phyloP scores from a whole-genome alignment of 2,888 invertebrate genomes.

The Hylaea fasciaria region DNA sequence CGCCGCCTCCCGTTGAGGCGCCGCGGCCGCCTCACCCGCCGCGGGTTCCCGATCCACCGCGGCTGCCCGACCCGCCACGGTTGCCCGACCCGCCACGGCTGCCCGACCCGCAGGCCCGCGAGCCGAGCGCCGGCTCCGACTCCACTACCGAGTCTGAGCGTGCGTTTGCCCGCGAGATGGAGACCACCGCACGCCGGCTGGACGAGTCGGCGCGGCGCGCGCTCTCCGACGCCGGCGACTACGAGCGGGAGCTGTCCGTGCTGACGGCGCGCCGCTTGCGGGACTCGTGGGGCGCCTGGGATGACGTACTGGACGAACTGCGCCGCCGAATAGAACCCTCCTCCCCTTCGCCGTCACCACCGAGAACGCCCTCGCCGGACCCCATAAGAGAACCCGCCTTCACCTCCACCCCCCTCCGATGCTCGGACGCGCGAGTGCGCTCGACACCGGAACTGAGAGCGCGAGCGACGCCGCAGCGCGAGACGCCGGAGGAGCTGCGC shows the following conservation, averaged over 20 bases:
- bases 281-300: slow-evolving; percentile 82
- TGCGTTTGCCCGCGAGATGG: slow-evolving; percentile 78
- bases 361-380: slow-evolving; percentile 74
- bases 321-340: slow-evolving; percentile 74
- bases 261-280: slow-evolving; percentile 79
- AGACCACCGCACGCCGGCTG: slow-evolving; percentile 74
- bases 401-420: slow-evolving; percentile 85
- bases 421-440: slow-evolving; percentile 71
- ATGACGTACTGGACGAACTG: slow-evolving; percentile 77
- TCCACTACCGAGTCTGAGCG: slow-evolving; percentile 80
- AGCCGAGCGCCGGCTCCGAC: slow-evolving; percentile 78
- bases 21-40: slow-evolving; percentile 50
- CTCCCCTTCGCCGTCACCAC: slow-evolving; percentile 71
- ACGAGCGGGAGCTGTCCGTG: slow-evolving; percentile 84
- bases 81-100: slow-evolving; percentile 50
- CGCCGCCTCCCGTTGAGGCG: slow-evolving; percentile 60
- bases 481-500: slow-evolving; percentile 81
- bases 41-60: slow-evolving; percentile 44
- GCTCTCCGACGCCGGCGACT: slow-evolving; percentile 82
- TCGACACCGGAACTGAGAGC: slow-evolving; percentile 87
- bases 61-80: slow-evolving; percentile 38
- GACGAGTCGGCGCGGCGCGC: slow-evolving; percentile 74
- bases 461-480: slow-evolving; percentile 69
- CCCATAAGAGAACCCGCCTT: slow-evolving; percentile 77
- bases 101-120: slow-evolving; percentile 50